These are phyloP conservation scores for Megaceryle torquata DNA, from an alignment of 2,113 vertebrate species.

Conservation along the genomic window DNA sequence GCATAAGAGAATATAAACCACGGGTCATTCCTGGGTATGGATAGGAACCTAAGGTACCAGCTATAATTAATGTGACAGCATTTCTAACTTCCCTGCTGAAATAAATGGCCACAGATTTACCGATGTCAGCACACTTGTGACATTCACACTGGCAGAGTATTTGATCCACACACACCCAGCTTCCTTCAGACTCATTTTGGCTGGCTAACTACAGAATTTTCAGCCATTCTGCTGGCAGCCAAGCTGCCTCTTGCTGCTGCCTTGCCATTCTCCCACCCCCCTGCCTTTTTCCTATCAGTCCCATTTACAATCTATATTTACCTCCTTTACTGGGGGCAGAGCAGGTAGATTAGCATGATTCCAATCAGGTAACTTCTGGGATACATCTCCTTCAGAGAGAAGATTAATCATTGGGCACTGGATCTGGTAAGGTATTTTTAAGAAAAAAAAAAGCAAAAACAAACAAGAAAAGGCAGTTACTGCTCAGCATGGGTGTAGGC, in stretches of 20 bases:
- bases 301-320: not conserved
- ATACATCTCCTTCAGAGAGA: not conserved
- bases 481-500: not conserved
- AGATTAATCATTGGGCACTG: not conserved
- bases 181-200: not conserved
- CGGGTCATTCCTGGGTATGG: not conserved
- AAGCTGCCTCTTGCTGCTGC: not conserved
- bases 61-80: slow-evolving; percentile 25
- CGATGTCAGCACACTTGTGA: not conserved
- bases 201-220: not conserved
- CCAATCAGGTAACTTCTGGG: not conserved
- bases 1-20: not conserved
- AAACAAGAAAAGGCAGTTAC: slow-evolving; percentile 7
- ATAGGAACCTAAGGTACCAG: not conserved
- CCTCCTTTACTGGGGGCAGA: not conserved
- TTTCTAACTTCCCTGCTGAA: not conserved
- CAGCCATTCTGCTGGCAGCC: not conserved
- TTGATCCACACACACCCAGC: not conserved
- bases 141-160: not conserved
- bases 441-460: not conserved
- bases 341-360: not conserved
- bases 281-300: not conserved
- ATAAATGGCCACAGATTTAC: not conserved
- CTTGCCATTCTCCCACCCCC: not conserved
- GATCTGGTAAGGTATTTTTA: not conserved